Evolutionary conservation across 2,888 invertebrate species (phyloP).

Genomic region (Macroteleia sp.): DNA sequence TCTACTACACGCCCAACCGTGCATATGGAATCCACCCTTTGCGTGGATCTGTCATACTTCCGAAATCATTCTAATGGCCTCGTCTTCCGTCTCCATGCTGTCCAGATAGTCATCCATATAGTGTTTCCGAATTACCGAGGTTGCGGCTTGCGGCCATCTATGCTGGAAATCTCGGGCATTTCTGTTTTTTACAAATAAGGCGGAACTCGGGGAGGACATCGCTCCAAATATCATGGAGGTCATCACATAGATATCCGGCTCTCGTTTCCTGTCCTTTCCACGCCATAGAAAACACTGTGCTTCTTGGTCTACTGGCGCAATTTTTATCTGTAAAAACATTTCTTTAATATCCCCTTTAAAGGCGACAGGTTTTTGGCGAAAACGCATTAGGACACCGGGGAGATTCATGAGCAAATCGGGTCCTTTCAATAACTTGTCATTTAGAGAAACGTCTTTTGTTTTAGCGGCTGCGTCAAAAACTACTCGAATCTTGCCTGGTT

Average conservation of each 20-base stretch:
- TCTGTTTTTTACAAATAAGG: conserved; percentile 66
- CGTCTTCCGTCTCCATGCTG: conserved; percentile 35
- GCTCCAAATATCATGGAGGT: conserved; percentile 38
- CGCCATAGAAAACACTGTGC: conserved; percentile 67
- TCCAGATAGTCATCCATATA: conserved; percentile 62
- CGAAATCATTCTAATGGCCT: conserved; percentile 37
- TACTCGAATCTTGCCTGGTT: conserved; percentile 68
- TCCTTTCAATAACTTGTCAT: conserved; percentile 71
- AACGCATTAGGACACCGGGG: conserved; percentile 74
- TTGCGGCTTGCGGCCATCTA: conserved; percentile 64
- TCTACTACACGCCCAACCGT: not conserved
- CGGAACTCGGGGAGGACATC: conserved; percentile 29
- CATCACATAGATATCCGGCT: conserved; percentile 65
- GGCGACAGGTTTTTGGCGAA: no score
- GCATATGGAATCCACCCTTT: not conserved
- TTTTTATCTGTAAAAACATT: conserved; percentile 73
- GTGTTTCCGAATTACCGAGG: conserved; percentile 46
- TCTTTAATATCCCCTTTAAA: conserved; percentile 73
- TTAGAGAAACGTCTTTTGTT: no score
- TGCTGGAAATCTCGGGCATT: conserved; percentile 65
- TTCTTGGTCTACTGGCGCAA: conserved; percentile 63
- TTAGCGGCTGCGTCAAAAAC: conserved; percentile 74
- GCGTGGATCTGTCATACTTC: not conserved
- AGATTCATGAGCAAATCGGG: conserved; percentile 74
- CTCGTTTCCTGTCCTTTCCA: conserved; percentile 1